phyloP scores from a whole-genome alignment of 2,888 invertebrate species.

The Stratiomys singularior region DNA sequence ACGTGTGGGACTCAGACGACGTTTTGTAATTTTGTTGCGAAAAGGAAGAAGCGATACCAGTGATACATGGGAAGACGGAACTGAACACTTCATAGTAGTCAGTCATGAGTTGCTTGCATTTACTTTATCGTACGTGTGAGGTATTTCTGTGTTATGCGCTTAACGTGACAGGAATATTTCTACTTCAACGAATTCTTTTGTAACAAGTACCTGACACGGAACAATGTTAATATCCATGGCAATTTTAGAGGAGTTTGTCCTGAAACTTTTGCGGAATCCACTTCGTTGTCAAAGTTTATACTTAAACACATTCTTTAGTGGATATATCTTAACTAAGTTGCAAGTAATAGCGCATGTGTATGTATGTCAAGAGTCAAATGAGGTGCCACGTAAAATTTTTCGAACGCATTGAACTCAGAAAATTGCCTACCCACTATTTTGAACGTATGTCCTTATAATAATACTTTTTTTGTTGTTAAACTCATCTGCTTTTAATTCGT shows the following conservation, averaged over 20 bases:
- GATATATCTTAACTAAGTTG: neutral
- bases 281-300: neutral
- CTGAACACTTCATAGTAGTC: neutral
- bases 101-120: slow-evolving; percentile 30
- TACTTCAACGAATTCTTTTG: slow-evolving; percentile 13
- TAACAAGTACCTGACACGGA: slow-evolving; percentile 25
- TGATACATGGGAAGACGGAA: neutral
- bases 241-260: slow-evolving; percentile 12
- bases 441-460: too few species aligned
- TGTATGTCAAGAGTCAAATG: too few species aligned
- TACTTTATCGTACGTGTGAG: slow-evolving; percentile 23
- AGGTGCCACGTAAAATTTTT: too few species aligned
- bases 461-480: too few species aligned
- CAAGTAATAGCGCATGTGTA: slow-evolving; percentile 3
- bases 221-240: slow-evolving; percentile 23
- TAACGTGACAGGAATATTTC: slow-evolving; percentile 33
- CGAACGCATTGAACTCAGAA: too few species aligned
- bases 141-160: slow-evolving; percentile 29
- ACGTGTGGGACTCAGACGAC: neutral
- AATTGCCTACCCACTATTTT: too few species aligned
- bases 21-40: neutral
- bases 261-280: neutral
- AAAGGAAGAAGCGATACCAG: neutral
- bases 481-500: too few species aligned
- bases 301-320: neutral